These are phyloP conservation scores for Pollenia amentaria DNA, from an alignment of 2,888 invertebrate species.

Conservation along the genomic window DNA sequence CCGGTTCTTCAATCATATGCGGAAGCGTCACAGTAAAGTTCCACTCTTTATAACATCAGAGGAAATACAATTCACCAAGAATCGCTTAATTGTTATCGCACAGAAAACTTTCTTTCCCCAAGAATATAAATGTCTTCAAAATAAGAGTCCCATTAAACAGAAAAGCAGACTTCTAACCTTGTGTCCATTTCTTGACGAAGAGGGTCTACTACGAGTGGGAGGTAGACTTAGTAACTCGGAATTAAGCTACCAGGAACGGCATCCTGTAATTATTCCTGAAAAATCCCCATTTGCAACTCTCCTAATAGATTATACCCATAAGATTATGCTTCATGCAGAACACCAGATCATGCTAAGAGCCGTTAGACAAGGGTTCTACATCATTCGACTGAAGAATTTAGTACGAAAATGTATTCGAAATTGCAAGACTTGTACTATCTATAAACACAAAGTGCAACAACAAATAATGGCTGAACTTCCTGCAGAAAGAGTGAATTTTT, in stretches of 20 bases:
- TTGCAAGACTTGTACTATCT: too few relatives aligned
- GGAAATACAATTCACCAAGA: slow-evolving; percentile 12
- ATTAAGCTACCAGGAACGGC: too few relatives aligned
- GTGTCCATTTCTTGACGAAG: too few relatives aligned
- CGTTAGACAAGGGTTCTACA: too few relatives aligned
- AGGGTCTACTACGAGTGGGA: background rate
- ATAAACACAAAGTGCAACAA: too few relatives aligned
- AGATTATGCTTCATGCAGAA: background rate
- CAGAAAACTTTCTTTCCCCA: background rate
- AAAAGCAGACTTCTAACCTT: too few relatives aligned
- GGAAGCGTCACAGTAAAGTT: background rate
- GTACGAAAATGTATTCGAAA: too few relatives aligned
- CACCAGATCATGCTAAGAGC: too few relatives aligned
- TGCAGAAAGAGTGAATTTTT: too few relatives aligned
- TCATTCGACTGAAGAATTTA: too few relatives aligned
- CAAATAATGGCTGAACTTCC: too few relatives aligned
- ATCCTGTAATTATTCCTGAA: slow-evolving; percentile 24
- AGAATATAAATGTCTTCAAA: background rate
- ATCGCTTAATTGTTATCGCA: background rate
- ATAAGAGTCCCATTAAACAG: background rate
- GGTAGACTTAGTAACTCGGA: background rate
- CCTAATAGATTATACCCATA: background rate
- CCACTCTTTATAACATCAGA: background rate
- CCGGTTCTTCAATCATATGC: background rate
- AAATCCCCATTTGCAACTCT: slow-evolving; percentile 8